Percentiles rank a stretch among this genome's conserved stretches.
Evolutionary conservation across 2,797 vertebrate species (phyloP).

Genomic region (Mormyrus hasselquistii): DNA sequence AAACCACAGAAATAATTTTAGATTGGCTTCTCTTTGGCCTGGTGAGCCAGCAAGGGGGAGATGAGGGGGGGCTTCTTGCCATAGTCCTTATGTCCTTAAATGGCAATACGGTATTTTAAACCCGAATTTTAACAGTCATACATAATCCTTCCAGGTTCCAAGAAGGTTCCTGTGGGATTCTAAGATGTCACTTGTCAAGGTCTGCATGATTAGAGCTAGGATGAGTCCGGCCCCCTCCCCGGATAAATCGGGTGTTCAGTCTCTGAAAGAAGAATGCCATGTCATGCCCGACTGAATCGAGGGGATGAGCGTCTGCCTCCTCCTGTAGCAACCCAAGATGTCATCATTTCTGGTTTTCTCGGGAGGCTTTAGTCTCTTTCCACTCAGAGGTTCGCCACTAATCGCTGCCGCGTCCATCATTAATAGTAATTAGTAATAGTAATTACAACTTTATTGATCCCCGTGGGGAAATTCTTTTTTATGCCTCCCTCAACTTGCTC

Average conservation of each 20-base stretch:
- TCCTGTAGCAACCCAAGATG: background rate
- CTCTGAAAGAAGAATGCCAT: background rate
- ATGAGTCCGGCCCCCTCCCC: background rate
- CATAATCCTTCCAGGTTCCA: background rate
- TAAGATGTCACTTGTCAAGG: background rate
- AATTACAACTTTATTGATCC: too few relatives aligned
- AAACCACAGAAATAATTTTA: background rate
- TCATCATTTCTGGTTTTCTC: background rate
- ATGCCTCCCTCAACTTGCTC: too few relatives aligned
- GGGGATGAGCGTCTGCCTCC: background rate
- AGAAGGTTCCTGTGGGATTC: background rate
- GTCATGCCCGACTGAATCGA: background rate
- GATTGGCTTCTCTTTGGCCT: background rate
- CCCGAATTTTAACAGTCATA: background rate
- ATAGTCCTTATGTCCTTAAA: background rate
- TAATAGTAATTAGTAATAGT: too few relatives aligned
- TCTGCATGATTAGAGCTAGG: background rate
- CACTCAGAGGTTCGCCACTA: background rate
- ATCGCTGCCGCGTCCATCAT: background rate
- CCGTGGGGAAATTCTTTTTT: too few relatives aligned
- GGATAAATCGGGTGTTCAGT: background rate
- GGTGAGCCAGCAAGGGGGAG: background rate
- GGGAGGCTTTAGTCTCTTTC: background rate
- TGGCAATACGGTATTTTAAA: background rate
- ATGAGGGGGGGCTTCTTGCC: background rate